Evolutionary conservation across 1,140 invertebrate species (phyloP).

Genomic region (Caenorhabditis inopinata): DNA sequence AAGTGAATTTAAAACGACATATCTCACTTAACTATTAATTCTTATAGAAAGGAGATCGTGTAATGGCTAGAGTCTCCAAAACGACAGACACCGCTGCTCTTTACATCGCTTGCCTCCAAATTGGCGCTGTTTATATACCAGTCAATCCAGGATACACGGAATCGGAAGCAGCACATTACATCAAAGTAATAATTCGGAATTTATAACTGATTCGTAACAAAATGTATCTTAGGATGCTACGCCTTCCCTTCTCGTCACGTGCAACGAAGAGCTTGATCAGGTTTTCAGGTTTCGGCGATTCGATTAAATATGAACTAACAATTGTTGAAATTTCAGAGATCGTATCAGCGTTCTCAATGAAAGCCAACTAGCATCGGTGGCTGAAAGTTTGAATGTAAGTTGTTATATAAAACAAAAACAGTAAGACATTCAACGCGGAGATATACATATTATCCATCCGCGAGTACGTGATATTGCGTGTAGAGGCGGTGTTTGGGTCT

Average conservation of each 20-base stretch:
- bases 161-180: slow-evolving; percentile 62
- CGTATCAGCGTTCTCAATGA: slow-evolving; percentile 52
- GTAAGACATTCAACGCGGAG: too few relatives aligned
- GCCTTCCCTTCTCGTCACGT: slow-evolving; percentile 45
- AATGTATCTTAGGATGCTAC: slow-evolving; percentile 46
- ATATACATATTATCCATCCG: too few relatives aligned
- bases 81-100: slow-evolving; percentile 56
- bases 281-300: too few relatives aligned
- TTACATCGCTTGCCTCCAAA: slow-evolving; percentile 58
- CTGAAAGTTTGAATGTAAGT: slow-evolving; percentile 34
- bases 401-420: too few relatives aligned
- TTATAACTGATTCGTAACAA: too few relatives aligned
- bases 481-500: too few relatives aligned
- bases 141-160: slow-evolving; percentile 61
- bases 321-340: too few relatives aligned
- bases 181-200: slow-evolving; percentile 48
- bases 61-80: slow-evolving; percentile 59
- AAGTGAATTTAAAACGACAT: too few relatives aligned
- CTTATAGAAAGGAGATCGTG: slow-evolving; percentile 61
- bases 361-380: slow-evolving; percentile 51
- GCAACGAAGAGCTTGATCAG: slow-evolving; percentile 43
- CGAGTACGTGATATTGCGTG: too few relatives aligned
- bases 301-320: too few relatives aligned
- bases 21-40: too few relatives aligned
- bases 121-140: slow-evolving; percentile 64